Base-by-base conservation (phyloP, 2,888 invertebrate genomes). In the Lochmaea capreae region DNA sequence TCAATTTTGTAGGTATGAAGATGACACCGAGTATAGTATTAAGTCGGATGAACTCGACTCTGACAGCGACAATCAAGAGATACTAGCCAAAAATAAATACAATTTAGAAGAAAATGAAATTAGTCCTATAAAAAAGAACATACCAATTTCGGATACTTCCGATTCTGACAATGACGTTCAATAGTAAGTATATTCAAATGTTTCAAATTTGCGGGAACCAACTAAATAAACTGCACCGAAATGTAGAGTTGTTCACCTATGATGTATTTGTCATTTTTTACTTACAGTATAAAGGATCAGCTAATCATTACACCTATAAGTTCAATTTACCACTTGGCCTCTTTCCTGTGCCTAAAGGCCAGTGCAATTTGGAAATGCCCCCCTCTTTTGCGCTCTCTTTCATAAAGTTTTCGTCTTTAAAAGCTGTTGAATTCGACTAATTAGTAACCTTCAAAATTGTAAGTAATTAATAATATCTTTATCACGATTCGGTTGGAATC, bases 181-280 rank as follows among this genome's bases (percentile, higher is more conserved):
- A 78, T 79, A 79, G 83, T 83, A 77, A 81, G 81, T 78, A 74
- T 10, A 22, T 72, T 10, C 39, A 12, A 67, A n/a, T 66, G 2
- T 43, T 39, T 49, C 8, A 12, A 54, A 6, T 57, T 57, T 26
- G 18, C 14, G 4, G 3, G 12, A 16, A 18, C 57, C 16, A 57
- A 57, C 18, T 57, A n/a, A 16, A 12, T 65, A 42, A 43, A 9
- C 22, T 62, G 26, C 26, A 33, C 5, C 3, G 0, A 33, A 33
- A 33, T 33, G 4, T 33, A 33, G 26, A 5, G 1, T 14, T 65
- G 18, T 12, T 39, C 10, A 43, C 10, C 10, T 33, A 26, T 26
- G 10, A 33, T 22, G 26, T 61, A 33, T 26, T 26, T 26, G 26
- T 26, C 26, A 3, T 26, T 26, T 26, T 26, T 26, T 26, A 4